Evolutionary conservation across 2,888 invertebrate genomes (phyloP), one percentile per base, ranked within the genome.

Genomic region (Torymus tubicola): DNA sequence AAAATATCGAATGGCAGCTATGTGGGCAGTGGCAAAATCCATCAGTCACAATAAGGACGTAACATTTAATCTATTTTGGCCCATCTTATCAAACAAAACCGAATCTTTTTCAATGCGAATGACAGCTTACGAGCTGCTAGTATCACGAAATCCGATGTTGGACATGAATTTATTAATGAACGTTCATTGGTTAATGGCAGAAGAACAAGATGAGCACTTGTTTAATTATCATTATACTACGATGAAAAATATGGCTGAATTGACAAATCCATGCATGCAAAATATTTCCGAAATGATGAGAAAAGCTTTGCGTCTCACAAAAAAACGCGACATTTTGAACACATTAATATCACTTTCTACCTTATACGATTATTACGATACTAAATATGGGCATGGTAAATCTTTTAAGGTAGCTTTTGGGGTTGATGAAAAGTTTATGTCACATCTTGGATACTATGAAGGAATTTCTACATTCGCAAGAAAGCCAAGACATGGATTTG

Each of bases 161-260:
- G 84, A 88, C 8, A 85, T 90, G 76, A 86, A 89, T 2, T 86
- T 89, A 12, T 85, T 92, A 31, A 87, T 91, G 83, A 91, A 91
- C 50, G 84, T 92, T 2, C 90, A 91, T 82, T 91, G 91, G 91
- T 86, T 90, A 71, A 92, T 93, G 91, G 84, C 89, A 58, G 82
- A 88, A n/a, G 92, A 92, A 83, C 87, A 85, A 1, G 88, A 91
- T 82, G 86, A 90, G 53, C 91, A 92, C 83, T 85, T 93, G 4
- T 92, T 92, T 84, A 91, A 91, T 82, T 92, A 91, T 84, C 91
- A 91, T 85, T 90, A 92, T 82, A 91, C 91, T 0, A 91, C 91
- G 0, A 83, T 93, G 31, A 87, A 90, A 63, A 89, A 91, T 13
- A 84, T 92, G 50, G 88, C 90, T 0, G 85, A 90, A 74, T 90